Evolutionary conservation across 2,113 vertebrate species (phyloP), one percentile per base, ranked within the genome.

Genomic region (Myodes glareolus): DNA sequence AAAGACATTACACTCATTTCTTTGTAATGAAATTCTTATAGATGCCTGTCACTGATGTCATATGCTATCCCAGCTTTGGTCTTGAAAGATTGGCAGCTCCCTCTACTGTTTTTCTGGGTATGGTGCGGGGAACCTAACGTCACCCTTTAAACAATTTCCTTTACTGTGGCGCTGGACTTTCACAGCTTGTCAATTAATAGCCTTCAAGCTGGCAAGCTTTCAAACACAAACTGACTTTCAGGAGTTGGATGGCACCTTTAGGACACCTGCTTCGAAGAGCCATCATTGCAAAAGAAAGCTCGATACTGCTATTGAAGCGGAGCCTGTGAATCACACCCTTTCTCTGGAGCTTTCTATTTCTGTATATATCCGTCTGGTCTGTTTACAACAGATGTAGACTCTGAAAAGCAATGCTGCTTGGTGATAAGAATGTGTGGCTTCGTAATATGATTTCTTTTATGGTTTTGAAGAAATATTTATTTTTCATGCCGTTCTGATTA

Each of bases 71-170:
- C 31, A 9, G 77, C 75, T 97, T 97, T 13, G 3, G 93, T 65
- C 97, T 97, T 76, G 7, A 16, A 98, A 98, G 98, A 98, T 97
- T 98, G 98, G 98, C 97, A 98, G 98, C 98, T 98, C 98, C 98
- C 98, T 98, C 98, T 98, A 97, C 98, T 97, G 98, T 98, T 98
- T 94, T 80, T 96, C 58, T 3, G 42, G 2, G 0, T 94, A 87
- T 97, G 92, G 91, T 97, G 92, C 73, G 47, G 70, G 91, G 47
- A 93, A 95, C 42, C 68, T 90, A 95, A 23, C 21, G 21, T 96
- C 84, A 78, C 87, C 65, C 81, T 97, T 89, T 92, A 70, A 97
- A 31, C 87, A 94, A 92, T 97, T 97, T 98, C 85, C 84, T 67
- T 93, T n/a, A 25, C 58, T 16, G 67, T 58, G 67, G 19, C 85